phyloP scores from a whole-genome alignment of 2,113 vertebrate species.

The Procapra przewalskii region DNA sequence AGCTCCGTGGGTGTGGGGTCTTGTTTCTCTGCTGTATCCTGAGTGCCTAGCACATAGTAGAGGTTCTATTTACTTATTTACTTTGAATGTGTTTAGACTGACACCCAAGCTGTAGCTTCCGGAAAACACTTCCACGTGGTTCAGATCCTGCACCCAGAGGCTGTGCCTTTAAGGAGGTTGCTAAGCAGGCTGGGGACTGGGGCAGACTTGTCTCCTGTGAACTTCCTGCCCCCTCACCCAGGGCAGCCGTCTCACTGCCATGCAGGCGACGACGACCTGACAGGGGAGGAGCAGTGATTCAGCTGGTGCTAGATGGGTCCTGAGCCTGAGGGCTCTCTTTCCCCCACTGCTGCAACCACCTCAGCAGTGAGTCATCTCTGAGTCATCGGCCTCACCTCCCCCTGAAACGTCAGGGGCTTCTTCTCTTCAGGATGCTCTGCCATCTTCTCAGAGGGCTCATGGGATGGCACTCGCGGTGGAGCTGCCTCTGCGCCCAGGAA shows the following conservation, averaged over 20 bases:
- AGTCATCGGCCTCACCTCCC: neutral
- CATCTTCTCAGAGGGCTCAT: neutral
- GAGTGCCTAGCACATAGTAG: neutral
- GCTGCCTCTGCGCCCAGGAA: neutral
- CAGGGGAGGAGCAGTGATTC: neutral
- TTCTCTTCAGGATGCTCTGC: neutral
- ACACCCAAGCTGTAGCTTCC: neutral
- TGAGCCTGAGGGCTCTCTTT: neutral
- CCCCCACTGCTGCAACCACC: neutral
- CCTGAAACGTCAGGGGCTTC: neutral
- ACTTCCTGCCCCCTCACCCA: neutral
- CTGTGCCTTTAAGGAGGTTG: neutral
- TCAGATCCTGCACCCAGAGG: neutral
- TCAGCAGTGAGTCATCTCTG: neutral
- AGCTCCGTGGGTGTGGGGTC: accelerated
- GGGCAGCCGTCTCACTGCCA: neutral
- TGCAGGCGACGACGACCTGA: neutral
- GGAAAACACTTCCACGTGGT: neutral
- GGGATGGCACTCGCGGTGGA: neutral
- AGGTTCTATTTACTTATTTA: neutral
- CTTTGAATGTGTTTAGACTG: neutral
- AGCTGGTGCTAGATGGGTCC: neutral
- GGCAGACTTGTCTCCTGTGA: neutral
- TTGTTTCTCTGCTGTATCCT: neutral
- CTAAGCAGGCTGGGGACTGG: neutral